Conservation (phyloP, 2,113 vertebrate genomes). For the Serilophus lunatus region DNA sequence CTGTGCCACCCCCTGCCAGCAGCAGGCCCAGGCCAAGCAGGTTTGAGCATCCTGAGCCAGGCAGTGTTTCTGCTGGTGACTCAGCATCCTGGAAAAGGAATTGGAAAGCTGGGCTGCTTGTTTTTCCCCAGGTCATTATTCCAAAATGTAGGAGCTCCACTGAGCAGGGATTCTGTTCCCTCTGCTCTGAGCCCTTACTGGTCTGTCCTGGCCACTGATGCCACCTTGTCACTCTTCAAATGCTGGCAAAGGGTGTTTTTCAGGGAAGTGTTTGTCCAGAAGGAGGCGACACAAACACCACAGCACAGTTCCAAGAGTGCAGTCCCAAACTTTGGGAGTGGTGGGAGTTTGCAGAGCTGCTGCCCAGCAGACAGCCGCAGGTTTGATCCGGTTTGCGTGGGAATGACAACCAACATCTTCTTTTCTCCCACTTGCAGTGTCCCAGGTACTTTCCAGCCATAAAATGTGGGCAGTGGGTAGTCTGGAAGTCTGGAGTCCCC, state of each 20-base stretch:
- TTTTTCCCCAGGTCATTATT: background rate
- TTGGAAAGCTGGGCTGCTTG: background rate
- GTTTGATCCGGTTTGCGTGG: accelerated
- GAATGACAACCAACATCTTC: background rate
- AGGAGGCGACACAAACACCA: accelerated
- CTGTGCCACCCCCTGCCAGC: background rate
- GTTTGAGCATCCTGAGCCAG: background rate
- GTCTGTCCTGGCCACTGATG: accelerated
- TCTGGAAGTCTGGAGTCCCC: background rate
- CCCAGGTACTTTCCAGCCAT: background rate
- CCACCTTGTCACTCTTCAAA: background rate
- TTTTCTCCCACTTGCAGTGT: background rate
- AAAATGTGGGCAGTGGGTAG: background rate
- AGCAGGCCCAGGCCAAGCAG: background rate
- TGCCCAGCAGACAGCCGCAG: background rate
- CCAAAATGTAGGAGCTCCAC: background rate
- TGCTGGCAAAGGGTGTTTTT: background rate
- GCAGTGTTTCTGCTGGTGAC: background rate
- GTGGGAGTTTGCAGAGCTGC: background rate
- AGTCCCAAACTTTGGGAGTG: background rate
- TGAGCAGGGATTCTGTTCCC: background rate
- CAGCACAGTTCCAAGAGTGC: background rate
- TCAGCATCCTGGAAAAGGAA: background rate
- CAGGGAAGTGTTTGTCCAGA: background rate
- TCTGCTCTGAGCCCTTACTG: accelerated